Conservation (phyloP, 2,797 vertebrate genomes). For the Dermochelys coriacea region DNA sequence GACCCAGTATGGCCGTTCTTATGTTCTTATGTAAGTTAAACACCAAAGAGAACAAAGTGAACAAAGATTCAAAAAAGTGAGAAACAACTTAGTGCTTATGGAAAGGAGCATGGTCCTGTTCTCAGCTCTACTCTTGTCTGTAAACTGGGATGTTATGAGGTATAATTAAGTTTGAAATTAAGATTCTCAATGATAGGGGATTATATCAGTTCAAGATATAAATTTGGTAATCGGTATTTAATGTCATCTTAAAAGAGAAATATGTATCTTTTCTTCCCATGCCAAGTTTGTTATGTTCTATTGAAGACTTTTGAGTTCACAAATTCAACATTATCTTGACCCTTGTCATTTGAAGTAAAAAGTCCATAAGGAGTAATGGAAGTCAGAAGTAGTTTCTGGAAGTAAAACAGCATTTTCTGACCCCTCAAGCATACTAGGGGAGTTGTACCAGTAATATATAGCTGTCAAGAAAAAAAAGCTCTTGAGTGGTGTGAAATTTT, state of each 20-base stretch:
- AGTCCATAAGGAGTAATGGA: background rate
- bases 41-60: background rate
- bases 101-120: background rate
- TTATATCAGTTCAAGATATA: background rate
- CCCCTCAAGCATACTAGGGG: background rate
- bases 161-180: background rate
- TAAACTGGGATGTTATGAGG: background rate
- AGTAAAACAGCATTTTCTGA: background rate
- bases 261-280: background rate
- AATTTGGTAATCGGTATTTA: background rate
- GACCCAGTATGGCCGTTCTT: too few species aligned
- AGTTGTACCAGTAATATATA: background rate
- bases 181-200: background rate
- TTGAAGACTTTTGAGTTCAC: background rate
- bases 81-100: background rate
- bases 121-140: background rate
- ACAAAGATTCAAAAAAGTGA: background rate
- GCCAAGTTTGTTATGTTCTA: background rate
- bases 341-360: background rate
- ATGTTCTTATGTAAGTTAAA: too few species aligned
- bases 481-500: constrained; percentile 38
- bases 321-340: background rate
- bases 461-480: constrained; percentile 7
- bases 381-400: background rate
- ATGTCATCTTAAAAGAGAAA: background rate